These are phyloP conservation scores for Liodrosophila aerea DNA, from an alignment of 2,888 invertebrate species.

Conservation along the genomic window DNA sequence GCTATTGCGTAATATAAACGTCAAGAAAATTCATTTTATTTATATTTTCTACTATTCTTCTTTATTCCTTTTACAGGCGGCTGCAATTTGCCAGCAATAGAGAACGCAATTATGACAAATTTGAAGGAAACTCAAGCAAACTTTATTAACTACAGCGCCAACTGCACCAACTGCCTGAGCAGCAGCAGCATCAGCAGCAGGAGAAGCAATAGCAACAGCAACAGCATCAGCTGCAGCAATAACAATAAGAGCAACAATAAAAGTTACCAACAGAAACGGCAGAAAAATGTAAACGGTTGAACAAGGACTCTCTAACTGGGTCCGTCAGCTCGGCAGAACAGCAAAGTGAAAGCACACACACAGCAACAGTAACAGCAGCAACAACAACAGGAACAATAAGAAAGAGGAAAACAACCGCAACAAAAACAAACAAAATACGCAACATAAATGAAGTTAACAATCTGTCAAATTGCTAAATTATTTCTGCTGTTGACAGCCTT, in stretches of 20 bases:
- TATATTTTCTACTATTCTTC: background rate
- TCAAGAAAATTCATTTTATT: conserved; percentile 23
- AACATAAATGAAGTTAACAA: conserved; percentile 83
- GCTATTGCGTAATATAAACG: background rate
- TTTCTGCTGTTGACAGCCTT: conserved; percentile 83
- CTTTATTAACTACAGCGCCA: conserved; percentile 34
- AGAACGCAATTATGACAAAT: conserved; percentile 64
- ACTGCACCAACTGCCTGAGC: conserved; percentile 8
- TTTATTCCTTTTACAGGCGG: conserved; percentile 35
- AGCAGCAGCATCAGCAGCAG: conserved; percentile 13
- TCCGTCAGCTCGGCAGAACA: conserved; percentile 45
- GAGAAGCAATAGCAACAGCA: conserved; percentile 19
- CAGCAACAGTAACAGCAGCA: conserved; percentile 23
- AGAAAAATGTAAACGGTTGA: conserved; percentile 60
- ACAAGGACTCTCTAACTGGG: conserved; percentile 38
- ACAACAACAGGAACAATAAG: conserved; percentile 11
- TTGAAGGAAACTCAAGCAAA: conserved; percentile 36
- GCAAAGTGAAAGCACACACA: conserved; percentile 33
- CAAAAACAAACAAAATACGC: conserved; percentile 59
- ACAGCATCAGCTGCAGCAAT: conserved; percentile 8
- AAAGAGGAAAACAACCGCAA: conserved; percentile 33
- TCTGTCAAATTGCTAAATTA: conserved; percentile 82
- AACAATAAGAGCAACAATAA: conserved; percentile 20
- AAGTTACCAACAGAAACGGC: conserved; percentile 30
- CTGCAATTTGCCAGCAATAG: conserved; percentile 39